phyloP scores from a whole-genome alignment of 2,797 vertebrate genomes.

The Thripadectes ignobilis region DNA sequence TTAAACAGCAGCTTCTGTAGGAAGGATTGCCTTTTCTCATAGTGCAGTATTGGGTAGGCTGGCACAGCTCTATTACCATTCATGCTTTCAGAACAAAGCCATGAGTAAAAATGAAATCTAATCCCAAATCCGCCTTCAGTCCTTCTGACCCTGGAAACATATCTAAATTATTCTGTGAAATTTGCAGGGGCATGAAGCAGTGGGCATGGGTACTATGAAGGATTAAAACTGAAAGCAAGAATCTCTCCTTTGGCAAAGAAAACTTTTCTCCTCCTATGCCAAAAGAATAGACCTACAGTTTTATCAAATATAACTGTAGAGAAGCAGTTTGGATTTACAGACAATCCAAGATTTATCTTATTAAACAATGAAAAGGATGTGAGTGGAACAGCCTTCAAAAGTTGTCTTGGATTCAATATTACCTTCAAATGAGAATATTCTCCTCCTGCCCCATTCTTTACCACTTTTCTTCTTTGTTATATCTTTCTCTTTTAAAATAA shows the following conservation, averaged over 20 bases:
- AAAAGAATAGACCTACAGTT: not conserved
- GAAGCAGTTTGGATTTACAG: not conserved
- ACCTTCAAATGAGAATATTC: not conserved
- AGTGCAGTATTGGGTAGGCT: not conserved
- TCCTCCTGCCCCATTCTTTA: not conserved
- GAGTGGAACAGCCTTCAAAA: not conserved
- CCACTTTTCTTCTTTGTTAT: not conserved
- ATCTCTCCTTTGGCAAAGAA: not conserved
- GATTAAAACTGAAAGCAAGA: constrained; percentile 29
- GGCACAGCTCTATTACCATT: not conserved
- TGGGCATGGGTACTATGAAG: not conserved
- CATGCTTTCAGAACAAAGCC: not conserved
- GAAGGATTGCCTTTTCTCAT: not conserved
- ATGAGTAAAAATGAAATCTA: constrained; percentile 17
- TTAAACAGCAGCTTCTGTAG: not conserved
- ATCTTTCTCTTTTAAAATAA: not conserved
- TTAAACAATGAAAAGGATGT: not conserved
- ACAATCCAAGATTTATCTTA: not conserved
- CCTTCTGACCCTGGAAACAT: not conserved
- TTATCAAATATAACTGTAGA: not conserved
- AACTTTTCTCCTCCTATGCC: not conserved
- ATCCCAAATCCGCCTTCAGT: not conserved
- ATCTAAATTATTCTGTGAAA: not conserved
- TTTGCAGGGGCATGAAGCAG: not conserved
- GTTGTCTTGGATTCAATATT: not conserved